phyloP scores from a whole-genome alignment of 2,888 invertebrate genomes.

The Iselma pallidipennis region DNA sequence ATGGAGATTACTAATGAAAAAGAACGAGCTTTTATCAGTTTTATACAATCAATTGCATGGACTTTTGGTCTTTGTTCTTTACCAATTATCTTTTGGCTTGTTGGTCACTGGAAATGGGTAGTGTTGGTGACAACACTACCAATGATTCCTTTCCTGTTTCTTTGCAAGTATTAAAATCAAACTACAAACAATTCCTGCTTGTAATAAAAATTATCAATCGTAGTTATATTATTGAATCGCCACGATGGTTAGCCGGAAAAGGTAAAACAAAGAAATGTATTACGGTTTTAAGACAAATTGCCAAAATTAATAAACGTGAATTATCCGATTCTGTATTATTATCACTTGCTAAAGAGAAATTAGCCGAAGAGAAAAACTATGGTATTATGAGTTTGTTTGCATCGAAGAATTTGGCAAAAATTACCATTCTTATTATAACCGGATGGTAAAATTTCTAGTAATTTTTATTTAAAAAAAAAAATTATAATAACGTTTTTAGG shows the following conservation, averaged over 20 bases:
- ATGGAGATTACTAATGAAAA: slow-evolving; percentile 61
- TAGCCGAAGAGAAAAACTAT: slow-evolving; percentile 53
- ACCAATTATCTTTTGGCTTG: slow-evolving; percentile 59
- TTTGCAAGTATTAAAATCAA: slow-evolving; percentile 52
- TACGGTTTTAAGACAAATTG: slow-evolving; percentile 60
- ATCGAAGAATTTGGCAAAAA: slow-evolving; percentile 60
- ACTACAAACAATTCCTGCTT: background rate
- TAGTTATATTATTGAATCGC: slow-evolving; percentile 67
- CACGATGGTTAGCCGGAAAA: slow-evolving; percentile 65
- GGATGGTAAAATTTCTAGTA: slow-evolving; percentile 58
- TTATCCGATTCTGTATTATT: slow-evolving; percentile 56
- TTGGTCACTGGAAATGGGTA: slow-evolving; percentile 58
- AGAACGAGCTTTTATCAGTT: slow-evolving; percentile 58
- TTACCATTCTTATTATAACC: slow-evolving; percentile 60
- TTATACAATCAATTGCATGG: slow-evolving; percentile 60
- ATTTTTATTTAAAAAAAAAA: background rate
- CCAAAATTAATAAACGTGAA: slow-evolving; percentile 59
- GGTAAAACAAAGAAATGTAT: slow-evolving; percentile 58
- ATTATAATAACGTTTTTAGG: slow-evolving; percentile 28
- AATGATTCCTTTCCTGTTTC: slow-evolving; percentile 53
- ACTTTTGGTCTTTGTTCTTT: slow-evolving; percentile 58
- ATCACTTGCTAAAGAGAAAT: slow-evolving; percentile 38
- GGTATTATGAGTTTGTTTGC: slow-evolving; percentile 63
- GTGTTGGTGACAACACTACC: slow-evolving; percentile 59
- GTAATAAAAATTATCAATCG: slow-evolving; percentile 7